Conservation (phyloP, 2,888 invertebrate species). For the Cistogaster globosa region DNA sequence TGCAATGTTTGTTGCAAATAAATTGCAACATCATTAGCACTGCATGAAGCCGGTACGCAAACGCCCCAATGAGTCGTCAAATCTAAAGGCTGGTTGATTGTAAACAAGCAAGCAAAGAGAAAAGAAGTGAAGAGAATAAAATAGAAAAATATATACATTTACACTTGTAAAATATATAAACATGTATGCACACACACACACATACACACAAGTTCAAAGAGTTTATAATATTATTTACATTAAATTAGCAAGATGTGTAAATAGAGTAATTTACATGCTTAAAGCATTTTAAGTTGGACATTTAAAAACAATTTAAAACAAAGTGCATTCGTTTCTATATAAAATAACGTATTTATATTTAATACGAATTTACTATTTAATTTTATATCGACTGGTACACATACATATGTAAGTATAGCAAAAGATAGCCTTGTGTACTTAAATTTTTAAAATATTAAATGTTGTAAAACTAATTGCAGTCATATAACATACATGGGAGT, state of each 20-base stretch:
- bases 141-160: conserved; percentile 17
- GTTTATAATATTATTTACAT: conserved; percentile 7
- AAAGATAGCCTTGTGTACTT: conserved; percentile 36
- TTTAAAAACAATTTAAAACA: conserved; percentile 37
- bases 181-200: not conserved
- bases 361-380: no score
- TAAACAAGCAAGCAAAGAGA: not conserved
- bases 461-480: not conserved
- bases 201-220: not conserved
- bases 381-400: no score
- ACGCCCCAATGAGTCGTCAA: conserved; percentile 85
- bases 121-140: not conserved
- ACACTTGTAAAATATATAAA: not conserved
- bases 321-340: not conserved
- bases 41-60: conserved; percentile 86
- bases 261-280: conserved; percentile 64
- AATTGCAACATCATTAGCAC: conserved; percentile 84
- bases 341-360: no score
- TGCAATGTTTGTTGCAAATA: conserved; percentile 79
- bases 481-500: no score
- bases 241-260: conserved; percentile 49
- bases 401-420: not conserved
- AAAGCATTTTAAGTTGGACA: conserved; percentile 52
- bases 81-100: conserved; percentile 68
- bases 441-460: conserved; percentile 11